A percentile compares a stretch with the other conserved stretches of the same genome.
Conservation (phyloP, 1,140 invertebrate species). For the Ectropis grisescens region DNA sequence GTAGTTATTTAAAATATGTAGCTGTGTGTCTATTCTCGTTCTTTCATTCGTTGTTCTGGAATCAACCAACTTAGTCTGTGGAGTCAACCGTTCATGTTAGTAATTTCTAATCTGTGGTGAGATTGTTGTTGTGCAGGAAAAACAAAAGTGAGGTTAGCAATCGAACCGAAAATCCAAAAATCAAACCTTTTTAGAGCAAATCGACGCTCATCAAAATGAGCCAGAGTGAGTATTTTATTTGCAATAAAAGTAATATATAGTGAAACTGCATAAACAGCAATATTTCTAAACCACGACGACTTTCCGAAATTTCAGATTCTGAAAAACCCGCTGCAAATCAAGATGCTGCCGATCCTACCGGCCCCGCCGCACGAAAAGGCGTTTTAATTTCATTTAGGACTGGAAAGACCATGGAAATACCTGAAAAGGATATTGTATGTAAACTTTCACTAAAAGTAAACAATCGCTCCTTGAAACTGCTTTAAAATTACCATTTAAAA, state of each 20-base stretch:
- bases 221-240: slow-evolving; percentile 34
- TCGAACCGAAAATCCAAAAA: neutral
- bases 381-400: slow-evolving; percentile 85
- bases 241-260: slow-evolving; percentile 6
- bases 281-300: too few species aligned
- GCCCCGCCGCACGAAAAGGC: slow-evolving; percentile 80
- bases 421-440: slow-evolving; percentile 83
- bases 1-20: too few species aligned
- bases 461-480: too few species aligned
- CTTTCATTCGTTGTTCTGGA: too few species aligned
- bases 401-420: slow-evolving; percentile 86
- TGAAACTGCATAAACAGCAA: neutral
- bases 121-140: too few species aligned
- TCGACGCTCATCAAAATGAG: too few species aligned
- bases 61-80: too few species aligned
- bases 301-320: slow-evolving; percentile 36
- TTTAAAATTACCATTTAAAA: neutral
- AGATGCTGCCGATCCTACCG: slow-evolving; percentile 78
- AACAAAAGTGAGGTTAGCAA: neutral
- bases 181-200: too few species aligned
- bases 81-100: too few species aligned
- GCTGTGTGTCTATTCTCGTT: too few species aligned
- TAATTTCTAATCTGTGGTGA: too few species aligned
- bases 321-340: slow-evolving; percentile 57
- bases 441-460: neutral